A percentile compares a stretch with the other conserved stretches of the same genome.
Evolutionary conservation across 2,797 vertebrate species (phyloP).

Genomic region (Trachurus trachurus): DNA sequence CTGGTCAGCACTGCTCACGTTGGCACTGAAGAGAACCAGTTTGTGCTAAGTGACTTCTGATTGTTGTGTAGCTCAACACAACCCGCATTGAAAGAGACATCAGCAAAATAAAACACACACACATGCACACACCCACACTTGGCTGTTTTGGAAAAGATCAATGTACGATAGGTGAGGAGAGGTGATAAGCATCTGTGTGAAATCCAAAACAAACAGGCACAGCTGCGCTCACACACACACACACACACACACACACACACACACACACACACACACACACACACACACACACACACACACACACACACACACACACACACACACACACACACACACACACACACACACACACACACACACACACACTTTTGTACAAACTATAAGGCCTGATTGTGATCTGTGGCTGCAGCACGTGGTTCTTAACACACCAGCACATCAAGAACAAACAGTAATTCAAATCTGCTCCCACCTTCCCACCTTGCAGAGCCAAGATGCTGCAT

Average conservation of each 20-base stretch:
- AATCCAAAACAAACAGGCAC: constrained; percentile 36
- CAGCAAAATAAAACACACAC: constrained; percentile 43
- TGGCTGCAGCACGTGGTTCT: constrained; percentile 32
- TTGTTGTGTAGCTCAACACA: constrained; percentile 43
- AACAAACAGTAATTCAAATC: constrained; percentile 65
- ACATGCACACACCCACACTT: constrained; percentile 6
- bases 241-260: background rate
- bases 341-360: background rate
- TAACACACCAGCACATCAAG: constrained; percentile 48
- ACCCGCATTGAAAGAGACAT: constrained; percentile 60
- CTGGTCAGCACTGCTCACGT: constrained; percentile 46
- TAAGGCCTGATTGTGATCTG: constrained; percentile 53
- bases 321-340: background rate
- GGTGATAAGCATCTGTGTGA: constrained; percentile 52
- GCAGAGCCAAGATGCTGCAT: constrained; percentile 57
- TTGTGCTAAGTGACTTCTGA: constrained; percentile 46
- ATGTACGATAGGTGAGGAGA: constrained; percentile 40
- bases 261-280: background rate
- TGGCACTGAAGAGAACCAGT: constrained; percentile 39
- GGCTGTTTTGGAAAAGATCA: constrained; percentile 48
- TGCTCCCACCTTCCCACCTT: constrained; percentile 60
- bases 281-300: background rate
- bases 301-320: background rate
- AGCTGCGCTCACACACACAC: background rate
- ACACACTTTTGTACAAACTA: constrained; percentile 8